Base-by-base conservation (phyloP, 2,113 vertebrate species). In the Eleginops maclovinus region DNA sequence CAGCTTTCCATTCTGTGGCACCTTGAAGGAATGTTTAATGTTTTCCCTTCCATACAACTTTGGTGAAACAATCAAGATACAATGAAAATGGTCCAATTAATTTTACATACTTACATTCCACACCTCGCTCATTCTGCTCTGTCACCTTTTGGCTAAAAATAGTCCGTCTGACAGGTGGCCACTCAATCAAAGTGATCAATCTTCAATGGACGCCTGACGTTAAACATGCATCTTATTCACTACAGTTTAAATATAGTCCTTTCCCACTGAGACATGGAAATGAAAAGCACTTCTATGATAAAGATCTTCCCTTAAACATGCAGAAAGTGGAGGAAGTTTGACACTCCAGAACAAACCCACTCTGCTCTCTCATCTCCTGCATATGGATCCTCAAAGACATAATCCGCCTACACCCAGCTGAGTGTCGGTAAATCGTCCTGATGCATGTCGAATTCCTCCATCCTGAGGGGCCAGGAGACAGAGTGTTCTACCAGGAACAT, bases 101-200 rank as follows among this genome's bases (percentile, higher is more conserved):
- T n/a, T n/a, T n/a, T n/a, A n/a, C n/a, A n/a, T n/a, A n/a, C n/a
- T n/a, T n/a, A n/a, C n/a, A n/a, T n/a, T 75, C 61, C 76, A 53
- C 59, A 4, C 9, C 61, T 88, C 72, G 60, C 86, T 85, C 72
- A 78, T 89, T 75, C 67, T 64, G 43, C 54, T 65, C 70, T 75
- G 87, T 79, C 87, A 81, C 74, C 83, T 86, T 83, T 70, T 28
- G 46, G 72, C 87, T 90, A 85, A 88, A 89, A 72, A 90, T 88
- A 91, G 86, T 64, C 24, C 2, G 53, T 14, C 50, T 91, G 85
- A 84, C 88, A 86, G 81, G 77, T 73, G 68, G 63, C 58, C 74
- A 21, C 78, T 89, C 83, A 74, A 28, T 86, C 83, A 85, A 22
- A 47, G 41, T 59, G 26, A 47, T 75, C n/a, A n/a, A n/a, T n/a